Percentiles rank a stretch among this genome's conserved stretches.
Conservation (phyloP, 1,140 invertebrate genomes). For the Tribolium madens region DNA sequence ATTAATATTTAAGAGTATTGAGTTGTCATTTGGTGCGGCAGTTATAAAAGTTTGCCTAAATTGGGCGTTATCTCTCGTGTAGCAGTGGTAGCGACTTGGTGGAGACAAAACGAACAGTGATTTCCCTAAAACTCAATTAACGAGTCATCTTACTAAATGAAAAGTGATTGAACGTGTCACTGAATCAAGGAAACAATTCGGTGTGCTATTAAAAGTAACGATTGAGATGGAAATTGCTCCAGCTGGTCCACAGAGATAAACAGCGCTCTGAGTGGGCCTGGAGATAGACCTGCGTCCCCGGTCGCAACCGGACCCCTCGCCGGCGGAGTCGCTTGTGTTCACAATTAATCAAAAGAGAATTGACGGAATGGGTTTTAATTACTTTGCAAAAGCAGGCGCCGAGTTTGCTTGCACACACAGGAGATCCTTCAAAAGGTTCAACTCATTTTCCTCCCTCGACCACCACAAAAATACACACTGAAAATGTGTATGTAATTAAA, state of each 20-base stretch:
- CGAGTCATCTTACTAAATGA: slow-evolving; percentile 64
- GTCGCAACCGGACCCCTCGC: slow-evolving; percentile 45
- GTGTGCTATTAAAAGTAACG: slow-evolving; percentile 64
- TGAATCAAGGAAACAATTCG: slow-evolving; percentile 65
- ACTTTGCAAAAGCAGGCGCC: slow-evolving; percentile 56
- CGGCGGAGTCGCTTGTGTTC: slow-evolving; percentile 59
- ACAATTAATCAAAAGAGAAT: slow-evolving; percentile 65
- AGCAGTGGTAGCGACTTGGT: slow-evolving; percentile 55
- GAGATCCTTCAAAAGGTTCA: background rate
- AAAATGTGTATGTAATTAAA: too few relatives aligned
- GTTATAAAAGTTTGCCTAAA: slow-evolving; percentile 28
- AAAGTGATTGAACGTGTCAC: slow-evolving; percentile 65
- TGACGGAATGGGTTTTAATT: slow-evolving; percentile 64
- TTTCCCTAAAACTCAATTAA: slow-evolving; percentile 65
- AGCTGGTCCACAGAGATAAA: slow-evolving; percentile 63
- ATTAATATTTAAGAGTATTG: too few relatives aligned
- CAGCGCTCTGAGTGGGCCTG: slow-evolving; percentile 53
- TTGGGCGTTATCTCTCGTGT: slow-evolving; percentile 47
- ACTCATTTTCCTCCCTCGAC: background rate
- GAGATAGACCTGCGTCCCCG: slow-evolving; percentile 52
- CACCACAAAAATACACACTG: too few relatives aligned
- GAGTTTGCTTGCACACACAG: slow-evolving; percentile 1
- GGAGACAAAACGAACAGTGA: slow-evolving; percentile 58
- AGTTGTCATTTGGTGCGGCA: background rate
- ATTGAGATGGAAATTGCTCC: slow-evolving; percentile 65